Base-by-base conservation (phyloP, 2,113 vertebrate species). In the Siniperca chuatsi region DNA sequence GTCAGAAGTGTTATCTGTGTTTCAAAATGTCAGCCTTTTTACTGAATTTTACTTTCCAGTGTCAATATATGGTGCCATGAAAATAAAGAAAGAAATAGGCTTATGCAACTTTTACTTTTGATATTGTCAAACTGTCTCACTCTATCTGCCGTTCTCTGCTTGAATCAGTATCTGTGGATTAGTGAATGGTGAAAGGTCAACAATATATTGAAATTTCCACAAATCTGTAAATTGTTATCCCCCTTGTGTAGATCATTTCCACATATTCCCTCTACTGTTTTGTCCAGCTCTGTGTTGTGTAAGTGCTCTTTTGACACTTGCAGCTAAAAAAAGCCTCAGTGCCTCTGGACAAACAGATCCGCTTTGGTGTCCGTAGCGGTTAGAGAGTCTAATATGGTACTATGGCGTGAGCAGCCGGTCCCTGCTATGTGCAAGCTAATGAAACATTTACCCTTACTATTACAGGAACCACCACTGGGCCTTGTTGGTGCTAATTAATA, bases 401-500 rank as follows among this genome's bases (percentile, higher is more conserved):
- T 58, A 37, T 29, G 54, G 50, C 55, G 83, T n/a, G 11, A 83
- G 69, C 48, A 76, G 57, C 46, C 37, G 10, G n/a, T 44, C 77
- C 50, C 55, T 73, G 40, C 42, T 61, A 64, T 52, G 35, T 35
- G 70, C 37, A 23, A 48, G 68, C 76, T 83, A 80, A 87, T 83
- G 73, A 88, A 87, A 81, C 20, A 2, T 73, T 82, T 55, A 75
- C 61, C 7, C 58, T 23, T 55, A 78, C 78, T 79, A 79, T 84
- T 35, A 71, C 57, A 81, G 4, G 25, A 79, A 82, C 7, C 54
- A 77, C 62, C 78, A 84, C n/a, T 69, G 80, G 66, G 71, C 66
- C 58, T 85, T 55, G 52, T 76, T 89, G 79, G 48, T 67, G 75
- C 68, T 86, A 87, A 92, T 93, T 84, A 92, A 89, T 67, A 87